Base-by-base conservation (phyloP, 2,797 vertebrate species). In the Jordanella pulchra region DNA sequence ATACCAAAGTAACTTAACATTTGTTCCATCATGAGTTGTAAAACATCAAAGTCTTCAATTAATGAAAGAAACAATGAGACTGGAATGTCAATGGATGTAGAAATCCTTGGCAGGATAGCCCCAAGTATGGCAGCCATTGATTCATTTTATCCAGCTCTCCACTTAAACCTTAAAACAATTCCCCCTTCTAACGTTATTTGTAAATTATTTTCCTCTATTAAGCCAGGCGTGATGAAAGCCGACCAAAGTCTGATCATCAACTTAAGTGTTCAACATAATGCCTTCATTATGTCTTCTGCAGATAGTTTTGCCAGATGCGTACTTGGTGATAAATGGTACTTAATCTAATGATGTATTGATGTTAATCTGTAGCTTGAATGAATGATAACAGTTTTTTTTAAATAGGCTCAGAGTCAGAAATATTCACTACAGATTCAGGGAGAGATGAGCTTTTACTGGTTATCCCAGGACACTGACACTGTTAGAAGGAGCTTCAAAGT, bases 1-100 rank as follows among this genome's bases (percentile, higher is more conserved):
- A 85, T 72, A 21, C 25, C 64, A 56, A 32, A 51, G 7, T 6
- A 51, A 23, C 3, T 35, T 18, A 21, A 9, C 7, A 32, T 39
- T 58, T 71, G 69, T 73, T 67, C 60, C 13, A 63, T 35, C 69
- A 10, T 7, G 61, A 66, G 42, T 66, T 78, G 39, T 53, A 35
- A 35, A 69, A 71, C 4, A 10, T 60, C 65, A 67, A 48, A 35
- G 63, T 71, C 69, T 72, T 79, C 28, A 68, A 63, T 69, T 61
- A 71, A 50, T 30, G 67, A 15, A 23, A 10, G 1, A 58, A 75
- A 39, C 6, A 77, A 78, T 35, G 32, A 35, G 32, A 35, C n/a
- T n/a, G 32, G 6, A 3, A 6, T 35, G 3, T 6, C 32, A 35
- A 35, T 48, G 17, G 47, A 48, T 5, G 15, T 48, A 17, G 4